phyloP scores from a whole-genome alignment of 1,140 invertebrate genomes.

The Atta texana region DNA sequence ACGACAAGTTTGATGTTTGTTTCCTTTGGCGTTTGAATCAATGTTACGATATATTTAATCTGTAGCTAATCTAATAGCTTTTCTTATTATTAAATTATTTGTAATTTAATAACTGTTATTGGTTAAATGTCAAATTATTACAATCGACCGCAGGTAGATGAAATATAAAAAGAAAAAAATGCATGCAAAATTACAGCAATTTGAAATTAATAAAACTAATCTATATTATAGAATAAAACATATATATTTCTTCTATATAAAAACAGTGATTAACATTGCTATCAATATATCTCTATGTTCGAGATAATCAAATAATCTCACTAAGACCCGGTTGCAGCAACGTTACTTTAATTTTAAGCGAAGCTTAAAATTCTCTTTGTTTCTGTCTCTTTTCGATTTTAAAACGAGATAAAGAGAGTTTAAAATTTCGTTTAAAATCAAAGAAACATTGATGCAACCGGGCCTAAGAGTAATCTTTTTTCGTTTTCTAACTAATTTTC shows the following conservation, averaged over 20 bases:
- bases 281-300: no score
- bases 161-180: neutral
- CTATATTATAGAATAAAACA: neutral
- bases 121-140: neutral
- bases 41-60: neutral
- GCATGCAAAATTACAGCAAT: neutral
- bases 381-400: no score
- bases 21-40: neutral
- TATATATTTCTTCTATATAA: neutral
- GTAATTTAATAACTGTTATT: neutral
- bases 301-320: no score
- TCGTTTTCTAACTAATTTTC: neutral
- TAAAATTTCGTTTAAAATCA: no score
- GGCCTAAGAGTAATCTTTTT: neutral
- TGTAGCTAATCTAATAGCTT: neutral
- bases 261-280: neutral
- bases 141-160: neutral
- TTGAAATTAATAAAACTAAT: neutral
- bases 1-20: neutral
- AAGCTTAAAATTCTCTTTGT: no score
- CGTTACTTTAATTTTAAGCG: no score
- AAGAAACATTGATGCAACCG: no score
- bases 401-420: no score
- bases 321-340: no score
- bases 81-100: conserved; percentile 14